These are phyloP conservation scores for Drosophila monieri DNA, from an alignment of 2,888 invertebrate genomes.

Conservation along the genomic window DNA sequence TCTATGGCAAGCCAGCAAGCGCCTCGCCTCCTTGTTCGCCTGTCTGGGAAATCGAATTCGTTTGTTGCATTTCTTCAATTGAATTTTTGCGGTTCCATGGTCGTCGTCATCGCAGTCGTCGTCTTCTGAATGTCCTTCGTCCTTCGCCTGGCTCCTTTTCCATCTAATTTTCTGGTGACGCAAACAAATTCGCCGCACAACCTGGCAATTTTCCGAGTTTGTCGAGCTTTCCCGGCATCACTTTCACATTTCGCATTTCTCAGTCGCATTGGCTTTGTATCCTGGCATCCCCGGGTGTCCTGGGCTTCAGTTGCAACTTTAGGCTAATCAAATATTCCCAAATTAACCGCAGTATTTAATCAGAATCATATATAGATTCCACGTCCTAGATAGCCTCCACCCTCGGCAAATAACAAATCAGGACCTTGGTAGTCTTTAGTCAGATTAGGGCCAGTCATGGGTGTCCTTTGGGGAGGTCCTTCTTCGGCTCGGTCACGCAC, in stretches of 20 bases:
- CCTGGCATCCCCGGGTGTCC: conserved; percentile 1
- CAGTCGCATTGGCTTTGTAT: conserved; percentile 1
- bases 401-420: conserved; percentile 22
- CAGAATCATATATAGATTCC: background rate
- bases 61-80: conserved; percentile 49
- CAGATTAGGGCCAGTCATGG: conserved; percentile 20
- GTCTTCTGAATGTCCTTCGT: background rate
- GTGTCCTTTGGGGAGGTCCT: conserved; percentile 15
- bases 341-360: background rate
- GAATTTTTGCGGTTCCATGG: conserved; percentile 45
- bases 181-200: conserved; percentile 46
- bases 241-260: conserved; percentile 21
- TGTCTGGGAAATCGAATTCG: conserved; percentile 47
- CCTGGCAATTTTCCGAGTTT: conserved; percentile 35
- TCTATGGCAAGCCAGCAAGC: background rate
- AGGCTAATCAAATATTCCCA: background rate
- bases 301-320: conserved; percentile 13
- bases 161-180: conserved; percentile 41
- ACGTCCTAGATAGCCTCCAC: background rate
- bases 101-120: conserved; percentile 12
- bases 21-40: conserved; percentile 4
- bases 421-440: conserved; percentile 29
- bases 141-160: background rate
- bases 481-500: conserved; percentile 65
- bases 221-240: conserved; percentile 29